These are phyloP conservation scores for Holacanthella duospinosa DNA, from an alignment of 2,888 invertebrate genomes.

Conservation along the genomic window DNA sequence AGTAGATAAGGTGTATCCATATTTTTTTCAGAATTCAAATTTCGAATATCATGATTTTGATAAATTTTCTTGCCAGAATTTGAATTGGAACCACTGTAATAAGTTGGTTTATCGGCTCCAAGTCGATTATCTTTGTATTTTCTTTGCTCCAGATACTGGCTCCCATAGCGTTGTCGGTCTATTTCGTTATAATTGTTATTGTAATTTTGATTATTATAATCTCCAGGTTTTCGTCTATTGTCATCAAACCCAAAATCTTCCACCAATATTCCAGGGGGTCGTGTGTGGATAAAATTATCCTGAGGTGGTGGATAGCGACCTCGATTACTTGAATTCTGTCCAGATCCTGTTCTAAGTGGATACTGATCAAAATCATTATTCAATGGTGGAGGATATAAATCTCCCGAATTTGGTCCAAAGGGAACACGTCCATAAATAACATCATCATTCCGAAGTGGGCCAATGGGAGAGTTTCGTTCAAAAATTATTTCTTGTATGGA, in stretches of 20 bases:
- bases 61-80: too few species aligned
- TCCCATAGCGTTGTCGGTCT: too few species aligned
- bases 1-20: too few species aligned
- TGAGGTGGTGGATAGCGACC: too few species aligned
- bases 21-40: too few species aligned
- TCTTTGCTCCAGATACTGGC: too few species aligned
- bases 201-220: not conserved
- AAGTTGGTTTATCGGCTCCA: too few species aligned
- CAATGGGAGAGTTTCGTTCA: not conserved
- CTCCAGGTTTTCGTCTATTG: not conserved
- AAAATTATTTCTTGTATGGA: not conserved
- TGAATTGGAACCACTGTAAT: too few species aligned
- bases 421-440: too few species aligned
- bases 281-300: not conserved
- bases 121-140: too few species aligned
- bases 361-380: not conserved
- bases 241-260: not conserved
- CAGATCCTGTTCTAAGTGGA: not conserved
- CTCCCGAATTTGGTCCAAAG: not conserved
- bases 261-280: not conserved
- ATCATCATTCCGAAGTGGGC: not conserved
- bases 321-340: not conserved
- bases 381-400: not conserved
- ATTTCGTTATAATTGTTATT: too few species aligned
- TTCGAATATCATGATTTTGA: too few species aligned